Base-by-base conservation (phyloP, 1,140 invertebrate species). In the Sycobia sp. region DNA sequence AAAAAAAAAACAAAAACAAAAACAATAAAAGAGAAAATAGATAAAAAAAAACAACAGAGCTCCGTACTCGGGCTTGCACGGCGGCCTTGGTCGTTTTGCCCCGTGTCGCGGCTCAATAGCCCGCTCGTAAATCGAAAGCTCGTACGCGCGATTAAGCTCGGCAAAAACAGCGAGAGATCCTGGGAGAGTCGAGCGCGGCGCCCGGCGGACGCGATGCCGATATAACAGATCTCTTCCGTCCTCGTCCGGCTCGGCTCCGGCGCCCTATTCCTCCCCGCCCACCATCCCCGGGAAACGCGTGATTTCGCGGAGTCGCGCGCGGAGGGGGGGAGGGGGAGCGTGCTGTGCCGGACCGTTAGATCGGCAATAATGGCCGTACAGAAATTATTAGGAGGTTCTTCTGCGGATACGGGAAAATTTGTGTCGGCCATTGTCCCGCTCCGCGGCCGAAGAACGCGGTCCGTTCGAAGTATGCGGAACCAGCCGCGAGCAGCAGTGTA, bases 331-430 rank as follows among this genome's bases (percentile, higher is more conserved):
- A n/a, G n/a, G n/a, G n/a, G n/a, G n/a, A n/a, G n/a, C n/a, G n/a
- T n/a, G n/a, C n/a, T 14, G 0, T 25, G 9, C 16, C 14, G 20
- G 51, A 7, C 41, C 51, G 51, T 57, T 64, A 64, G 43, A 64
- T 57, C 54, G 39, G 20, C 25, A 63, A 63, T 63, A 63, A 63
- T 63, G 41, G 61, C 43, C 61, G 41, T 49, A 56, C 53, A 50
- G n/a, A n/a, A 63, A 63, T 63, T 63, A 63, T 63, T 56, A 63
- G 43, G 43, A 63, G 53, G 44, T 56, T 46, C 53, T 49, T 39
- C 56, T 44, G 43, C 29, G 60, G 22, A 55, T 56, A 54, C 25
- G 56, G 46, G 44, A n/a, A n/a, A n/a, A n/a, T n/a, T n/a, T n/a
- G n/a, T 39, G 44, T 18, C 5, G 44, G 51, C 50, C 53, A 16